A percentile compares a stretch with the other conserved stretches of the same genome.
Evolutionary conservation across 2,113 vertebrate genomes (phyloP).

Genomic region (Helogale parvula): DNA sequence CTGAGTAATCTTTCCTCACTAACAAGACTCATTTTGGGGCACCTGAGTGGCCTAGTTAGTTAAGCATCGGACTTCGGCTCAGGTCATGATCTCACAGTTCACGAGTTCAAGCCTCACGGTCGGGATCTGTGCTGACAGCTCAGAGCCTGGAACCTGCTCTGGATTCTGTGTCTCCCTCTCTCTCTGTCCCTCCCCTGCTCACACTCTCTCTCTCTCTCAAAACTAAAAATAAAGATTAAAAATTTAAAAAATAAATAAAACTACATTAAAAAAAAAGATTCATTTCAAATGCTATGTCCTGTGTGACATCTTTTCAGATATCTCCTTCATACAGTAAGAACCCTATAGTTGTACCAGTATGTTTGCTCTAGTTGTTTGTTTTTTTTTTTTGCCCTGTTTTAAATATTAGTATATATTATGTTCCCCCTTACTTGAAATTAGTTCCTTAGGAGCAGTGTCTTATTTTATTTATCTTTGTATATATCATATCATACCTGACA

Average conservation of each 20-base stretch:
- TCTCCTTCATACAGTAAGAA: neutral
- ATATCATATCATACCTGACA: neutral
- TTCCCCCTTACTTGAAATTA: neutral
- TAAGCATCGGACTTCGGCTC: too few relatives aligned
- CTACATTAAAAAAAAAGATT: too few relatives aligned
- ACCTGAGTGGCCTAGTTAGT: too few relatives aligned
- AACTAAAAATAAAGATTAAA: too few relatives aligned
- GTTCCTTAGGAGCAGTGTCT: neutral
- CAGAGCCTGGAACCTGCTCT: too few relatives aligned
- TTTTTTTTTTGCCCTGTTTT: neutral
- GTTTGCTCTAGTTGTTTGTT: neutral
- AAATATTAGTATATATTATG: slow-evolving; percentile 9
- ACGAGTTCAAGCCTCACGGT: too few relatives aligned
- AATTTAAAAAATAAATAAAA: too few relatives aligned
- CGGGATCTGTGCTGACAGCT: too few relatives aligned
- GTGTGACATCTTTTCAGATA: neutral
- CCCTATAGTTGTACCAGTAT: neutral
- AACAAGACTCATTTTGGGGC: neutral
- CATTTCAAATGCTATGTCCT: neutral
- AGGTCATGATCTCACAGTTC: too few relatives aligned
- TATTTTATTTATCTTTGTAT: neutral
- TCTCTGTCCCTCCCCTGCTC: too few relatives aligned
- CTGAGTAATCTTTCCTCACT: neutral
- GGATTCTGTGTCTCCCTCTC: too few relatives aligned
- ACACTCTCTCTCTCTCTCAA: too few relatives aligned